These are phyloP conservation scores for Sminthurinus aureus DNA, from an alignment of 2,888 invertebrate species.

Conservation along the genomic window DNA sequence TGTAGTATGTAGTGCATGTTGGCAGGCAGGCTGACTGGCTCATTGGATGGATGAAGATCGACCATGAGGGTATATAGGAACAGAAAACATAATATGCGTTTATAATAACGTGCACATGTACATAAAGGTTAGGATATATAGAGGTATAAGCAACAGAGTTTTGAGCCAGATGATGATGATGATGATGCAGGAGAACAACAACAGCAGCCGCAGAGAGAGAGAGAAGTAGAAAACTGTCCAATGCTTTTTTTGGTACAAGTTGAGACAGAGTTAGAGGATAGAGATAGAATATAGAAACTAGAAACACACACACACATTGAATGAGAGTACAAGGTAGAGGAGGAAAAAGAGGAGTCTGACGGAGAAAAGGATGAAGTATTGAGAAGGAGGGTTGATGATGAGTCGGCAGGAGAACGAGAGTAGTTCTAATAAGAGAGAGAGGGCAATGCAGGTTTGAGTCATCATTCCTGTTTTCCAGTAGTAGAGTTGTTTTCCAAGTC, in stretches of 20 bases:
- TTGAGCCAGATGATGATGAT: background rate
- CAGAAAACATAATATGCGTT: too few relatives aligned
- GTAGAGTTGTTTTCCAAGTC: background rate
- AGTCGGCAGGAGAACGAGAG: conserved; percentile 22
- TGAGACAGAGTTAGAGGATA: background rate
- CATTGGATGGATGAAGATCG: too few relatives aligned
- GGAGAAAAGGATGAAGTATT: conserved; percentile 20
- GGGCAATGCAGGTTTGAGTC: conserved; percentile 31
- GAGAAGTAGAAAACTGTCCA: conserved; percentile 34
- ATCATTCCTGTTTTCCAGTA: conserved; percentile 5
- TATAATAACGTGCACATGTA: too few relatives aligned
- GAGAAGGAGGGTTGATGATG: conserved; percentile 32
- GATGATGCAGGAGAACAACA: conserved; percentile 19
- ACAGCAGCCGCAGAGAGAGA: conserved; percentile 9
- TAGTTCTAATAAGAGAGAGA: background rate
- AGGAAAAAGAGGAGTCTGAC: conserved; percentile 3
- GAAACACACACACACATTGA: too few relatives aligned
- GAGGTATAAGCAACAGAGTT: conserved; percentile 8
- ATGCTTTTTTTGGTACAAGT: conserved; percentile 19
- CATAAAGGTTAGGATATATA: background rate
- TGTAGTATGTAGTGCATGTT: background rate
- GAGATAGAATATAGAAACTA: background rate
- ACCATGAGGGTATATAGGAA: too few relatives aligned
- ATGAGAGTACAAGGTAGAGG: conserved; percentile 1
- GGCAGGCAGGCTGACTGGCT: too few relatives aligned